These are phyloP conservation scores for Octodon degus DNA, from an alignment of 2,113 vertebrate species.

Conservation along the genomic window DNA sequence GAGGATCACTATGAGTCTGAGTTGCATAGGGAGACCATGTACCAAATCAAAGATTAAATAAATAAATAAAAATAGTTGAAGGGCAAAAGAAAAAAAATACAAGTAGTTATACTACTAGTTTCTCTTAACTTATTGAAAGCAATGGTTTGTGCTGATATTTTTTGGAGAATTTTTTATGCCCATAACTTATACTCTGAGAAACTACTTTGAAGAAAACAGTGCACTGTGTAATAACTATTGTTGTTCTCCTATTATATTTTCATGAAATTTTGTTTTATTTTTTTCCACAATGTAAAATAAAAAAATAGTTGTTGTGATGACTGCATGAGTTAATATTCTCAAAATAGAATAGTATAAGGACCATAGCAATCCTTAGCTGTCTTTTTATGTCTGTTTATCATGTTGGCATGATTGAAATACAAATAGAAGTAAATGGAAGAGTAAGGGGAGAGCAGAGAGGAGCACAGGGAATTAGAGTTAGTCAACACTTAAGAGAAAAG, in stretches of 20 bases:
- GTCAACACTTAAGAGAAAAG: conserved; percentile 39
- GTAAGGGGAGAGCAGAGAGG: not conserved
- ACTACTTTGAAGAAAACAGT: not conserved
- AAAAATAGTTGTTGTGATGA: not conserved
- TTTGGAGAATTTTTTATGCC: not conserved
- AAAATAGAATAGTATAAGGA: not conserved
- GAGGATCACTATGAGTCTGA: too few species aligned
- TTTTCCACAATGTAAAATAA: not conserved
- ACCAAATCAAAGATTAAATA: too few species aligned
- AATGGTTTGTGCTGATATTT: not conserved
- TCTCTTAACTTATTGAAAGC: not conserved
- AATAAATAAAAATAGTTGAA: not conserved
- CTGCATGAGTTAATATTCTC: not conserved
- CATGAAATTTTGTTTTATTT: not conserved
- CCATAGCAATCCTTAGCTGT: not conserved
- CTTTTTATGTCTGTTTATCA: not conserved
- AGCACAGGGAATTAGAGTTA: not conserved
- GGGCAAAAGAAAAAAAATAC: not conserved
- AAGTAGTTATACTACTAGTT: not conserved
- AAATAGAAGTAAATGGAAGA: not conserved
- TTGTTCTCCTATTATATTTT: not conserved
- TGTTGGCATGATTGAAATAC: not conserved
- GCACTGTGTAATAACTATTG: not conserved
- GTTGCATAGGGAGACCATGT: too few species aligned
- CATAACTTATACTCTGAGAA: not conserved